Evolutionary conservation across 2,888 invertebrate species (phyloP).

Genomic region (Unio pictorum): DNA sequence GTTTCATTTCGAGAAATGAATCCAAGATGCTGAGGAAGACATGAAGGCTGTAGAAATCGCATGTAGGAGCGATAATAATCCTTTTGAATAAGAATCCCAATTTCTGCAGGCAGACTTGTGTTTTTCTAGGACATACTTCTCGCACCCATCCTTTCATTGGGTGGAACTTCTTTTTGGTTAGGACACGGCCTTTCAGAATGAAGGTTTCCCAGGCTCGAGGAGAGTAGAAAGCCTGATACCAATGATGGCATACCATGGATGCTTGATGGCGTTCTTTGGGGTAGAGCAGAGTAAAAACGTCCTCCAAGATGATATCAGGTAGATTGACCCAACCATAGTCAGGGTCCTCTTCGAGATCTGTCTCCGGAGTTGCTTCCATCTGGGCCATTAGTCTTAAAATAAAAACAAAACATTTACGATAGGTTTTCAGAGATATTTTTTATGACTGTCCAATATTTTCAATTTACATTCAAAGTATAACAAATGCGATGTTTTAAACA

Average conservation of each 20-base stretch:
- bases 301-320: slow-evolving; percentile 82
- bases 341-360: slow-evolving; percentile 15
- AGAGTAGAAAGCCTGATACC: slow-evolving; percentile 78
- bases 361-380: neutral
- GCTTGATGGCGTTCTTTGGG: slow-evolving; percentile 83
- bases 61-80: slow-evolving; percentile 81
- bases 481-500: too few species aligned
- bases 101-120: slow-evolving; percentile 77
- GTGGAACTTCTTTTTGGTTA: slow-evolving; percentile 84
- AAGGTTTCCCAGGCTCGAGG: slow-evolving; percentile 82
- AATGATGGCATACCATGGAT: slow-evolving; percentile 75
- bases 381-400: too few species aligned
- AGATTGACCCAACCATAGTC: slow-evolving; percentile 77
- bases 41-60: slow-evolving; percentile 86
- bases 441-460: too few species aligned
- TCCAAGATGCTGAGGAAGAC: slow-evolving; percentile 88
- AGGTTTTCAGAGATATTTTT: too few species aligned
- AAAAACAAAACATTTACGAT: too few species aligned
- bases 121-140: slow-evolving; percentile 73
- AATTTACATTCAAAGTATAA: too few species aligned
- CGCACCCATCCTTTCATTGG: slow-evolving; percentile 88
- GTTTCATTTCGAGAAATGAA: slow-evolving; percentile 76
- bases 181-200: slow-evolving; percentile 80
- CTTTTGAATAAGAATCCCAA: slow-evolving; percentile 80
- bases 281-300: slow-evolving; percentile 80